Conservation (phyloP, 2,113 vertebrate species). For the Urocolius indicus region DNA sequence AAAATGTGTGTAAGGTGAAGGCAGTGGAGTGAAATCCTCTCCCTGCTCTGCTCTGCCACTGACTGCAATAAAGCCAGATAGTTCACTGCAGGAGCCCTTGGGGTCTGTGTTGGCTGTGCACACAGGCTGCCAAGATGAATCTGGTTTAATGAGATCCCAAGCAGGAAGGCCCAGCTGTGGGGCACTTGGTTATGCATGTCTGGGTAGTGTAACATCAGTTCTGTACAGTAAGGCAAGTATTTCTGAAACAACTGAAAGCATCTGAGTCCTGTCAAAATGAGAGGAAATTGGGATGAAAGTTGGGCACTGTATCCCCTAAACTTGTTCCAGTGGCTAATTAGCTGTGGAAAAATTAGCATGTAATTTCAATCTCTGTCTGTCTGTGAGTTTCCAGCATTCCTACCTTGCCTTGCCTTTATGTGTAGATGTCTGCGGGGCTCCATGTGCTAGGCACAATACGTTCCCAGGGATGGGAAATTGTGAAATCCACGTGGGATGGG, state of each 20-base stretch:
- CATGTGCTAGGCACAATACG: neutral
- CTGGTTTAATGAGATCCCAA: neutral
- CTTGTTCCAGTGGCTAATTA: slow-evolving; percentile 16
- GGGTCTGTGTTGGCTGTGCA: accelerated
- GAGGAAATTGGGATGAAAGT: neutral
- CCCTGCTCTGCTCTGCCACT: neutral
- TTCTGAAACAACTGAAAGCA: neutral
- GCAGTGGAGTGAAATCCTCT: neutral
- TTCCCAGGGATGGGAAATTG: slow-evolving; percentile 47
- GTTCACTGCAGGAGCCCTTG: neutral
- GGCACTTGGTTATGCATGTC: neutral
- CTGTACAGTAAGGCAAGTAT: neutral
- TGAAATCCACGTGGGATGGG: slow-evolving; percentile 50
- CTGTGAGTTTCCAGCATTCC: slow-evolving; percentile 20
- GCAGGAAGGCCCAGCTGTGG: neutral
- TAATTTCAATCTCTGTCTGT: neutral
- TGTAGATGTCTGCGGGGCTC: neutral
- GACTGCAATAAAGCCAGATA: neutral
- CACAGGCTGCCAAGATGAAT: neutral
- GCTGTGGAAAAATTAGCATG: slow-evolving; percentile 11
- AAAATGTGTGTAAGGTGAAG: neutral
- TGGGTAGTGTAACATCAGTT: neutral
- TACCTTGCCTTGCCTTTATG: slow-evolving; percentile 39
- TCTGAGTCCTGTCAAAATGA: slow-evolving; percentile 27
- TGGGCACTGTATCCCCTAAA: neutral